Evolutionary conservation across 2,888 invertebrate genomes (phyloP).

Genomic region (Dicranocentrus wangi): DNA sequence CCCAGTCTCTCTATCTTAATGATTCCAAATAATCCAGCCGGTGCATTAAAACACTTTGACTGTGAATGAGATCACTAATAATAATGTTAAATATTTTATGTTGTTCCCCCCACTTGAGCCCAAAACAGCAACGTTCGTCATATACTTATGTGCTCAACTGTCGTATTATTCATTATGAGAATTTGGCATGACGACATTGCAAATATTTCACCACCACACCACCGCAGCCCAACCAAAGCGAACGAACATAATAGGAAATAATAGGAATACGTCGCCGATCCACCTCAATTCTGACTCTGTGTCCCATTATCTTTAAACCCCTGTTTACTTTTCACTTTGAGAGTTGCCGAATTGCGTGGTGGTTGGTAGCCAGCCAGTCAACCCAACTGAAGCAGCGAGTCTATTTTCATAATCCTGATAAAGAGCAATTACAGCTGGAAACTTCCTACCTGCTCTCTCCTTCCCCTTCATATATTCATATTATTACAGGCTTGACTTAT

Average conservation of each 20-base stretch:
- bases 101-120: background rate
- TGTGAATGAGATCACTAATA: slow-evolving; percentile 13
- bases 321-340: slow-evolving; percentile 17
- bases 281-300: too few species aligned
- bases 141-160: background rate
- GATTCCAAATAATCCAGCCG: background rate
- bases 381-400: too few species aligned
- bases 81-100: background rate
- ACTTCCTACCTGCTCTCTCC: slow-evolving; percentile 6
- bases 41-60: background rate
- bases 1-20: slow-evolving; percentile 20
- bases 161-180: slow-evolving; percentile 24
- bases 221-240: too few species aligned
- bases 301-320: slow-evolving; percentile 8
- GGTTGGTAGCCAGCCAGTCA: background rate
- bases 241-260: too few species aligned
- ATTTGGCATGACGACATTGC: slow-evolving; percentile 51
- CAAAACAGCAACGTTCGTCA: background rate
- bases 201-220: too few species aligned
- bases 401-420: slow-evolving; percentile 44
- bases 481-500: too few species aligned
- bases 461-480: too few species aligned
- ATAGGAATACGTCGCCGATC: too few species aligned
- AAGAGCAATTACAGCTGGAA: slow-evolving; percentile 58
- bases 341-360: background rate